Base-by-base conservation (phyloP, 2,888 invertebrate species). In the Ptilodon capucinus region DNA sequence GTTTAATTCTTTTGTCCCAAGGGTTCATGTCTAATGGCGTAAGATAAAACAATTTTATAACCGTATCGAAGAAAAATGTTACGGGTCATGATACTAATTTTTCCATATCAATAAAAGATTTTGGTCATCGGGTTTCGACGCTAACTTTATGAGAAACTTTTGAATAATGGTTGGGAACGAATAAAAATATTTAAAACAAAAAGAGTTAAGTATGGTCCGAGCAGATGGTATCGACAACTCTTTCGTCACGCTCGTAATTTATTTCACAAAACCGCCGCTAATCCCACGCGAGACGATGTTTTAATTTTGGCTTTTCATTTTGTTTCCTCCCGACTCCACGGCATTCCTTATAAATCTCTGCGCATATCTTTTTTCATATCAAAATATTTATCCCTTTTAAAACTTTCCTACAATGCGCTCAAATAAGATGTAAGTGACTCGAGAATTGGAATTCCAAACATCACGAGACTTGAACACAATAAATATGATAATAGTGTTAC, bases 231-330 rank as follows among this genome's bases (percentile, higher is more conserved):
- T 91, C 91, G 86, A 82, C 82, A 83, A 79, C 76, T 79, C 83
- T 82, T 89, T 83, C 90, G 91, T 89, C 88, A 90, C 88, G 91
- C 85, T 86, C 86, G 82, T 90, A 90, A 90, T 89, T 89, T 87
- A 89, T 88, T 86, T 86, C 81, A 84, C 81, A 84, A 88, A 88
- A 84, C 85, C 87, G 81, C 81, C 80, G 87, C 88, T 87, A 89
- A 90, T 89, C 86, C 81, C 79, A 76, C 78, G 79, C 81, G 71
- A 74, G 72, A 64, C 82, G 82, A 89, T 86, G 87, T 89, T 88
- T 90, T 90, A 90, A 90, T 90, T 90, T 87, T 81, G 79, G 64
- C 71, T 79, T 78, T 78, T 76, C 75, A 72, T 81, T 79, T 86
- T 80, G 79, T 82, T 78, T 75, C 71, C 75, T 76, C 62, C 49